phyloP scores from a whole-genome alignment of 2,888 invertebrate genomes.

The Pardosa pseudoannulata region DNA sequence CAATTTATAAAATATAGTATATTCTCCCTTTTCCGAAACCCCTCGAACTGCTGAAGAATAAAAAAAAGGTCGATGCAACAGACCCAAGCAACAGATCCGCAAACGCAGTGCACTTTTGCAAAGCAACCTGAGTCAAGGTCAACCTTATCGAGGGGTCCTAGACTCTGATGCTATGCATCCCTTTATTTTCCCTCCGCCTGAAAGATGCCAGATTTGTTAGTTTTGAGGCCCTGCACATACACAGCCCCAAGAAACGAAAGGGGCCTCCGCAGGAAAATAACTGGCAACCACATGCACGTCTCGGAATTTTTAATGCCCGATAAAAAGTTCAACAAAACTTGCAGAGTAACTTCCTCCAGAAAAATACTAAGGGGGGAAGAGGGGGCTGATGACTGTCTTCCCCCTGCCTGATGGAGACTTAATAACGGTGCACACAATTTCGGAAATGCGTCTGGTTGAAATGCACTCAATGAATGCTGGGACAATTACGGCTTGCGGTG shows the following conservation, averaged over 20 bases:
- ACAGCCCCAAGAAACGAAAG: background rate
- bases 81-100: background rate
- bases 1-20: too few species aligned
- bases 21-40: too few species aligned
- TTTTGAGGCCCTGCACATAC: conserved; percentile 39
- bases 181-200: conserved; percentile 51
- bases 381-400: background rate
- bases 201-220: conserved; percentile 68
- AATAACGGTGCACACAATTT: too few species aligned
- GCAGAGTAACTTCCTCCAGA: background rate
- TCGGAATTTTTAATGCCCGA: conserved; percentile 15
- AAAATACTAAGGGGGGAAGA: background rate
- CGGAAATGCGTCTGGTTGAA: too few species aligned
- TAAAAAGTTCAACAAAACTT: conserved; percentile 15
- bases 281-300: conserved; percentile 9
- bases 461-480: too few species aligned
- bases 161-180: conserved; percentile 32
- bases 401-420: too few species aligned
- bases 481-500: too few species aligned
- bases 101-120: conserved; percentile 3
- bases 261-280: conserved; percentile 16
- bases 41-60: too few species aligned
- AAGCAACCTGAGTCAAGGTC: conserved; percentile 54
- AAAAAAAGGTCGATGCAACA: too few species aligned
- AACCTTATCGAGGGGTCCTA: conserved; percentile 60